Evolutionary conservation across 2,888 invertebrate genomes (phyloP), one percentile per base, ranked within the genome.

Genomic region (Macropis europaea): DNA sequence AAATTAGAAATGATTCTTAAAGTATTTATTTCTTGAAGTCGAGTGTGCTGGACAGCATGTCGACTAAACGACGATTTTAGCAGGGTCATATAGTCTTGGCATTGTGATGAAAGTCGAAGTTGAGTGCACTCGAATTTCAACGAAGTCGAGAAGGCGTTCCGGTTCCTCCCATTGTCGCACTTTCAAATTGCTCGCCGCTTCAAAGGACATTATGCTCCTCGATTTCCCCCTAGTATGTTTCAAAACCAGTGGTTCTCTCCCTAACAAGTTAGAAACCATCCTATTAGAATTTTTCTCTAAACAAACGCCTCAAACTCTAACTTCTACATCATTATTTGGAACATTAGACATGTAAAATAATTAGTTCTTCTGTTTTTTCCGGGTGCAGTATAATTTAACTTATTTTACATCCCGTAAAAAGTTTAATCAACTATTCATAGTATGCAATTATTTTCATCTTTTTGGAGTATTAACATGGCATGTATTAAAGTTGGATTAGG

Each of bases 111-210:
- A 87, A 86, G 85, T 89, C 80, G 81, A 83, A 85, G 84, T 86
- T 86, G 85, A 87, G 88, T 89, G 88, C 86, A 87, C 88, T 89
- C 82, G 84, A 88, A 89, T 89, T 84, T 86, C 77, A 70, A 69
- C 72, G 72, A 73, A 77, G 79, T 81, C 67, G 72, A 64, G 85
- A 81, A 84, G 89, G 88, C 87, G 88, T 87, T 87, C 77, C 81
- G 74, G 76, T 70, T 71, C 78, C 62, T 66, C 73, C 73, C 68
- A 78, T 86, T 85, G 84, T 83, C 73, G 77, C 53, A 66, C 68
- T 79, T 82, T 81, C 71, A 80, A 84, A 85, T 84, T 82, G 84
- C 73, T 73, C 61, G 70, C 61, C 73, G 64, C 73, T 68, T 71
- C 71, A 63, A 73, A 66, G 67, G 68, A 74, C 73, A 81, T 84